Conservation (phyloP, 2,113 vertebrate species). For the Grantiella picta region DNA sequence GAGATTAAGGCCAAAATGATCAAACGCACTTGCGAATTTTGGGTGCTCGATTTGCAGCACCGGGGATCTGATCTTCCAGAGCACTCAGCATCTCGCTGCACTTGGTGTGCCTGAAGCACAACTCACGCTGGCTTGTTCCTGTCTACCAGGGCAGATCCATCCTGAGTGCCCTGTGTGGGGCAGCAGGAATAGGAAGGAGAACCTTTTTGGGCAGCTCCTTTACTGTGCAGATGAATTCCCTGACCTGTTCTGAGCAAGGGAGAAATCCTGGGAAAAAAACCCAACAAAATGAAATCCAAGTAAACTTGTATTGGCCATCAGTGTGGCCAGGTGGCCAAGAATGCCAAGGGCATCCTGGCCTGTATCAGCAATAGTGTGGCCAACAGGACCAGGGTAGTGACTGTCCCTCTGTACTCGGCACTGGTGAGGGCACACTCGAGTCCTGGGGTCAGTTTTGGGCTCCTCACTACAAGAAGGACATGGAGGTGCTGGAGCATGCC, state of each 20-base stretch:
- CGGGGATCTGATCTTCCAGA: not conserved
- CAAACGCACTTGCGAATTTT: not conserved
- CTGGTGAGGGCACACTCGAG: not conserved
- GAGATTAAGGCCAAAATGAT: conserved; percentile 18
- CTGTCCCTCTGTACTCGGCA: accelerated
- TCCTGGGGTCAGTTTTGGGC: not conserved
- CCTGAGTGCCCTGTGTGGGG: not conserved
- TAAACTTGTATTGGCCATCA: not conserved
- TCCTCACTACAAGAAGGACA: not conserved
- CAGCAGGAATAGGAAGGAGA: not conserved
- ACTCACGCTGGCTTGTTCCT: not conserved
- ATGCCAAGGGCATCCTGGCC: not conserved
- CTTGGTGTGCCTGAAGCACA: not conserved
- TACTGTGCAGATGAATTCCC: not conserved
- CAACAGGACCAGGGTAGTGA: not conserved
- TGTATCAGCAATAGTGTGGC: accelerated
- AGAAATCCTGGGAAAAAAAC: not conserved
- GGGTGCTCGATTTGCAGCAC: not conserved
- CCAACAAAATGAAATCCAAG: accelerated
- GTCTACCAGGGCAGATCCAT: not conserved
- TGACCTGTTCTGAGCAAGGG: not conserved
- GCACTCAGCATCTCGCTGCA: accelerated
- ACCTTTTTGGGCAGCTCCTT: not conserved
- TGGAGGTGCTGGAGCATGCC: accelerated
- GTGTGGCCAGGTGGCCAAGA: not conserved